Evolutionary conservation across 2,113 vertebrate species (phyloP).

Genomic region (Microtus pennsylvanicus): DNA sequence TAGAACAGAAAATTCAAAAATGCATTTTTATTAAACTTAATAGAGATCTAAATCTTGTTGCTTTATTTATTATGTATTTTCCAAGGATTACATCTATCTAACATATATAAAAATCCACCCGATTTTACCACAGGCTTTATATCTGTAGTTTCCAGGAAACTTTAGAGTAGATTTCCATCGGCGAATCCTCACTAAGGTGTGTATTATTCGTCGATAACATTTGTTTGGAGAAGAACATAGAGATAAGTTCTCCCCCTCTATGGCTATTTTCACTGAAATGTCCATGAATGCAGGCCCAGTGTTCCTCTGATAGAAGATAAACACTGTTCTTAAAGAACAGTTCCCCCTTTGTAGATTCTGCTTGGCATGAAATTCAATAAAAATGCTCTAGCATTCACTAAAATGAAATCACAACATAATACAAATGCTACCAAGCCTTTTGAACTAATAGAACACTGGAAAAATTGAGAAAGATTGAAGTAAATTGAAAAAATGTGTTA

Average conservation of each 20-base stretch:
- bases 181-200: neutral
- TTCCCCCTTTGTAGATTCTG: neutral
- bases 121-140: slow-evolving; percentile 27
- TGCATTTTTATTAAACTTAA: slow-evolving; percentile 7
- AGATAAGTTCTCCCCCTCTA: neutral
- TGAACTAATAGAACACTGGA: neutral
- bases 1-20: slow-evolving; percentile 21
- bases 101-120: neutral
- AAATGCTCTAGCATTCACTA: slow-evolving; percentile 5
- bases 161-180: slow-evolving; percentile 17
- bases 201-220: neutral
- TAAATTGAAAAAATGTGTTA: neutral
- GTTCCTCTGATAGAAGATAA: neutral
- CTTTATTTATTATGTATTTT: neutral
- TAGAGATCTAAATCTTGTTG: neutral
- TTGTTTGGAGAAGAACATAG: slow-evolving; percentile 17
- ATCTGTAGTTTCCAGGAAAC: slow-evolving; percentile 4
- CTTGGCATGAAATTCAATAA: slow-evolving; percentile 20
- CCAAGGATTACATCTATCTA: neutral
- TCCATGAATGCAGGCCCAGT: neutral
- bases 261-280: neutral
- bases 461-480: neutral
- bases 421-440: neutral
- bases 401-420: neutral
- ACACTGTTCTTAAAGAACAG: neutral